Evolutionary conservation across 2,113 vertebrate species (phyloP), one percentile per base, ranked within the genome.

Genomic region (Charadrius vociferus): DNA sequence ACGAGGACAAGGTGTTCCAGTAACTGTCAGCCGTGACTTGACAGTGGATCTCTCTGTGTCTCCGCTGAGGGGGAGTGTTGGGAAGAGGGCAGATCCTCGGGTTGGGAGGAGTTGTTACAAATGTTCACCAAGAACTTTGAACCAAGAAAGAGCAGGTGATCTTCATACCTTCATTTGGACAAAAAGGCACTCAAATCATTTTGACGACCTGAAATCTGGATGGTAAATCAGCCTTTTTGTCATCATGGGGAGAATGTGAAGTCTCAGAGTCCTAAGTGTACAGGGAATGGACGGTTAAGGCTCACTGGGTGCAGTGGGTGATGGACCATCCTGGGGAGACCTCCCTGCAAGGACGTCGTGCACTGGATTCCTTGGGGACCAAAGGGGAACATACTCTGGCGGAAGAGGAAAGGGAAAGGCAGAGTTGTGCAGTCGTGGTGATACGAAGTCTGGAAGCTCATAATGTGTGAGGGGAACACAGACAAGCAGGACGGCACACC

Each of bases 261-360:
- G 24, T 12, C 39, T 17, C 2, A 1, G 67, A 39, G 83, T 7
- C 41, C 19, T 12, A 2, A 32, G 56, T 8, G 29, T 6, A 21
- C 0, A 2, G 45, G 37, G 32, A 24, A 17, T 4, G 45, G 63
- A 3, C 0, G 3, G 56, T 5, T 16, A 12, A 15, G 34, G 29
- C 56, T 70, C 47, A 3, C 8, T 10, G 29, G 45, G 65, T 32
- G 49, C 39, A 12, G 39, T 3, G 30, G 47, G 47, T 20, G 75
- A 41, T 5, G 41, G 59, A 16, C 68, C 36, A 21, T 5, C 22
- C 67, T 3, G 14, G 17, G 58, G 59, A 72, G 34, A 16, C 55
- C 14, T 18, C 52, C 47, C 55, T 45, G 39, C 19, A 22, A 32
- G 56, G 2, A 5, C 10, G 29, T 29, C 7, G 3, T 29, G 2